Evolutionary conservation across 2,113 vertebrate genomes (phyloP), one percentile per base, ranked within the genome.

Genomic region (human): DNA sequence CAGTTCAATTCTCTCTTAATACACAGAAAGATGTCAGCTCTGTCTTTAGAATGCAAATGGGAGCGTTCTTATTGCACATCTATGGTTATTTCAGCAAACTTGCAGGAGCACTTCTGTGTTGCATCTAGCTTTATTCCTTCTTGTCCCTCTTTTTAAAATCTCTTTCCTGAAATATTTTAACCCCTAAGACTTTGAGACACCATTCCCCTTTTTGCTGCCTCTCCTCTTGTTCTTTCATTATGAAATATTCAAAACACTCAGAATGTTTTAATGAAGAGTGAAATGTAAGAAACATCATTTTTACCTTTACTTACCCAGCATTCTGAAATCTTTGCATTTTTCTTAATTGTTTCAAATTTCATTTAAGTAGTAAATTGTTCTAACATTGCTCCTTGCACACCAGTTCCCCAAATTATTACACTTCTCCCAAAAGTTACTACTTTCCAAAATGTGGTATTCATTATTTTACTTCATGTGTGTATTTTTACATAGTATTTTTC

Each of bases 381-480:
- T 89, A 30, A 82, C 61, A 6, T 68, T 73, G 32, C 18, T 87
- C 20, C 20, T 61, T 89, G 6, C 79, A 6, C 25, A 79, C 35
- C 23, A 13, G 5, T 80, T 25, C 73, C 55, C 55, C 64, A 73
- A 79, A 80, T 85, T 9, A 85, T 32, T 20, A 55, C 0, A 3
- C 17, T 38, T 70, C 43, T 57, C 12, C 52, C 64, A 96, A 91
- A 98, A 93, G 97, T 78, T 61, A 92, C 70, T 3, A 59, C 7
- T 75, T 27, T 32, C 66, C 57, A 81, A 75, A 75, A 40, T 40
- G 55, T 57, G 6, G 4, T 35, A 50, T 89, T 85, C 57, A 61
- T 22, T 78, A 88, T 83, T 61, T 55, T 85, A 22, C 35, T 48
- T 84, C 45, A 57, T 1, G 10, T 4, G 6, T 20, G 7, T 32